Evolutionary conservation across 1,140 invertebrate species (phyloP), one percentile per base, ranked within the genome.

Genomic region (Reticulitermes speratus): DNA sequence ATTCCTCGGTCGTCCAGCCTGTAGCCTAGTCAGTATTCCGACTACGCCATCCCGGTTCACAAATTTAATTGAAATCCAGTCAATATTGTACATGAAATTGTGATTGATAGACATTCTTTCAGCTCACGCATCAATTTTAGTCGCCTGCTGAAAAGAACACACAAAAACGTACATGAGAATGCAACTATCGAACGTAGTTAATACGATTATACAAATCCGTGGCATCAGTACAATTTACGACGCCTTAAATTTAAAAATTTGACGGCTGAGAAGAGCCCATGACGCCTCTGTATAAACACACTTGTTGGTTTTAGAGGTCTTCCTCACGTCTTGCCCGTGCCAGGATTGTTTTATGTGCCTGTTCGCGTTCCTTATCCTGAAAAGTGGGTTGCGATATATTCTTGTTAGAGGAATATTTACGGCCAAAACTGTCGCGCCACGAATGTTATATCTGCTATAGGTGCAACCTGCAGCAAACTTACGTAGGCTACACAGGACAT

Each of bases 381-480:
- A 30, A 75, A 75, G 65, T 75, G 65, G 59, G 25, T 25, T 30
- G 65, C 65, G 25, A 75, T 75, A 75, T 75, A 75, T 75, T 75
- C 65, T 75, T 75, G 65, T 75, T 75, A 75, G n/a, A 75, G 65
- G 65, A 30, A 75, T 75, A 75, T 75, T 75, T 75, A 75, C 25
- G 65, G 65, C 65, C 65, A 75, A 3, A 30, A 75, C 65, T 75
- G n/a, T 25, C n/a, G 59, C 59, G 59, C 5, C 59, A 65, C 59
- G 59, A 65, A n/a, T 65, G 65, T 75, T 75, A 30, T 14, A 5
- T 30, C n/a, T 1, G 65, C 65, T 75, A 2, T 75, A 75, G 65
- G n/a, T 75, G 65, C 65, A 75, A 2, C n/a, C 7, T 75, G 65
- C 65, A n/a, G 7, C 3, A 25, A 30, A 52, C 14, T 52, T 52